Conservation (phyloP, 2,888 invertebrate genomes). For the Camponotus fellah region DNA sequence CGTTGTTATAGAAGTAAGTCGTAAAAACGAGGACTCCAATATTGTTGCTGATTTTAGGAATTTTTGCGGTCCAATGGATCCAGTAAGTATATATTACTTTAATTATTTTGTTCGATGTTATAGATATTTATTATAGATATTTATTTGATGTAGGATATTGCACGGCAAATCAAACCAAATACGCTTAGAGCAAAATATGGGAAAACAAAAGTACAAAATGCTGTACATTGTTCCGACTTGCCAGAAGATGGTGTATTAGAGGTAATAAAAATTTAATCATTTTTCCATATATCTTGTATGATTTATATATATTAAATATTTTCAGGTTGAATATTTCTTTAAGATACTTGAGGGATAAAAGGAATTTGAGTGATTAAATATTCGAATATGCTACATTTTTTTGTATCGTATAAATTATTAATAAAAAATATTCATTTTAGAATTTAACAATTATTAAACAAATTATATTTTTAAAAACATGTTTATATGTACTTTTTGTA, state of each 20-base stretch:
- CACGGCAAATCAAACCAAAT: conserved; percentile 93
- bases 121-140: conserved; percentile 23
- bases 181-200: conserved; percentile 95
- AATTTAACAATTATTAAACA: not conserved
- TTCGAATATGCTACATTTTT: not conserved
- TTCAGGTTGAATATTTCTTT: conserved; percentile 88
- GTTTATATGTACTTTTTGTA: conserved; percentile 24
- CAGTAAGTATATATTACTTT: conserved; percentile 88
- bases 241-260: conserved; percentile 95
- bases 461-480: not conserved
- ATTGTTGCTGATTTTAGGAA: conserved; percentile 92
- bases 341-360: conserved; percentile 87
- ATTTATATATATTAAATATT: conserved; percentile 2
- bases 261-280: conserved; percentile 81
- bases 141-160: conserved; percentile 90
- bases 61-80: conserved; percentile 95
- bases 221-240: conserved; percentile 97
- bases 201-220: conserved; percentile 93
- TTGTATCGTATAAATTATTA: not conserved
- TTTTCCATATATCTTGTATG: not conserved
- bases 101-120: conserved; percentile 7
- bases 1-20: conserved; percentile 94
- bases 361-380: conserved; percentile 3
- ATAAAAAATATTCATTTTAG: not conserved
- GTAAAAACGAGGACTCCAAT: conserved; percentile 88